Percentiles rank a stretch among this genome's conserved stretches.
Conservation (phyloP, 2,113 vertebrate species). For the Nibea albiflora region DNA sequence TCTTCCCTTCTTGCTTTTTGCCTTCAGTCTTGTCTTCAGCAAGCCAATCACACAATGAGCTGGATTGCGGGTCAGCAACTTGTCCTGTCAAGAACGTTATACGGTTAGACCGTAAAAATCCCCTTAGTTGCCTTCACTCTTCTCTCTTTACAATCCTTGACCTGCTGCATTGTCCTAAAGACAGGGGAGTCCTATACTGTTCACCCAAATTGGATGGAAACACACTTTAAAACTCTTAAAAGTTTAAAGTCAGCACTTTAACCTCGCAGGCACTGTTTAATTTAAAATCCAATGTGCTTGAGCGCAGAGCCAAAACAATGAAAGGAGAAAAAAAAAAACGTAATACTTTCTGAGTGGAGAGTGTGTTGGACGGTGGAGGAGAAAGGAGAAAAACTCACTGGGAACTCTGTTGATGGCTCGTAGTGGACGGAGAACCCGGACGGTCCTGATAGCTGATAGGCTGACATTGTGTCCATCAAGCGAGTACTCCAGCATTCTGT, state of each 20-base stretch:
- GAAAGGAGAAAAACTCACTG: constrained; percentile 86
- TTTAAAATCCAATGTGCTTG: constrained; percentile 24
- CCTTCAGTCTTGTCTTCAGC: not conserved
- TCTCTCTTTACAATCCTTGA: constrained; percentile 8
- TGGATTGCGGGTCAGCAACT: constrained; percentile 6
- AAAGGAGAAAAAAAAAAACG: not conserved
- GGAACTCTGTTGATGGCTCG: constrained; percentile 99
- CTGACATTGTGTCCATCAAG: constrained; percentile 97
- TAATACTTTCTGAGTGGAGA: constrained; percentile 5
- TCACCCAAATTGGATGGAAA: constrained; percentile 10
- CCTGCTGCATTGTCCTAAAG: constrained; percentile 13
- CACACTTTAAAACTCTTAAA: constrained; percentile 29
- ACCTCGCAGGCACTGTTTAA: constrained; percentile 26
- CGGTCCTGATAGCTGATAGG: constrained; percentile 96
- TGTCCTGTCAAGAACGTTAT: constrained; percentile 2
- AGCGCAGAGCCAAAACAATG: constrained; percentile 13
- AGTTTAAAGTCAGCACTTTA: constrained; percentile 45
- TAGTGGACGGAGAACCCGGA: constrained; percentile 95
- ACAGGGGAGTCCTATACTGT: not conserved
- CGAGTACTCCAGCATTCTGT: constrained; percentile 98
- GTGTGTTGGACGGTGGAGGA: not conserved
- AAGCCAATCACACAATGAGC: constrained; percentile 7
- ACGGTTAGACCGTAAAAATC: not conserved
- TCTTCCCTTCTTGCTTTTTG: not conserved
- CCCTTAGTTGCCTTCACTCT: not conserved